These are phyloP conservation scores for Melanerpes aurifrons DNA, from an alignment of 2,113 vertebrate species.

Conservation along the genomic window DNA sequence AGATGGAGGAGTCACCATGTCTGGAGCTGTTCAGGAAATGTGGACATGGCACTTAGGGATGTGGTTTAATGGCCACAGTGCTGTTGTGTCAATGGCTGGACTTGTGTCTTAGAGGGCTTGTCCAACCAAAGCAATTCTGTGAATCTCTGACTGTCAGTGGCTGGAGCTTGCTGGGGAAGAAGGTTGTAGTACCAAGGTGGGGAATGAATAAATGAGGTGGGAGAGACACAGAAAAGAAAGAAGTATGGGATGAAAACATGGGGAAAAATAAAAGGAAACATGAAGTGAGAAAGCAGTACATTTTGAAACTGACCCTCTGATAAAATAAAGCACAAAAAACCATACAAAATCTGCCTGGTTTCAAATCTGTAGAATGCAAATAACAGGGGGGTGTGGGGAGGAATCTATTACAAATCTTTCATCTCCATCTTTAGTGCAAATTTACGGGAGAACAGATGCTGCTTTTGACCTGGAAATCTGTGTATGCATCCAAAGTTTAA, in stretches of 20 bases:
- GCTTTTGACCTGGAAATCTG: not conserved
- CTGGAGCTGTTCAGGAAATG: no score
- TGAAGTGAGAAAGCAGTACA: not conserved
- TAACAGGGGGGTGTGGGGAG: not conserved
- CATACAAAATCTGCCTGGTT: not conserved
- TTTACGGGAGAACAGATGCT: not conserved
- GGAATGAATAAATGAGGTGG: not conserved
- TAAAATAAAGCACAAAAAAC: not conserved
- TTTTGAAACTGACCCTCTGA: not conserved
- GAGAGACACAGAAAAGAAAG: not conserved
- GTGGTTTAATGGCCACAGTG: no score
- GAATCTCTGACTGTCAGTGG: no score
- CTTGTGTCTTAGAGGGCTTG: no score
- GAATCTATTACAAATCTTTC: not conserved
- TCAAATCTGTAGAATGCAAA: not conserved
- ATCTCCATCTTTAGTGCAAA: not conserved
- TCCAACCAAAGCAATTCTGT: no score
- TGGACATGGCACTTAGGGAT: no score
- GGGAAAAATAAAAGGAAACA: not conserved
- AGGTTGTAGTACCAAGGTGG: no score
- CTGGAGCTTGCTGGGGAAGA: no score
- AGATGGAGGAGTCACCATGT: no score
- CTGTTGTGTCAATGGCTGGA: no score
- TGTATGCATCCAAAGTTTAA: not conserved
- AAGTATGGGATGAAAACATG: not conserved